Conservation (phyloP, 2,888 invertebrate species). For the Nipponacmea schrenckii region DNA sequence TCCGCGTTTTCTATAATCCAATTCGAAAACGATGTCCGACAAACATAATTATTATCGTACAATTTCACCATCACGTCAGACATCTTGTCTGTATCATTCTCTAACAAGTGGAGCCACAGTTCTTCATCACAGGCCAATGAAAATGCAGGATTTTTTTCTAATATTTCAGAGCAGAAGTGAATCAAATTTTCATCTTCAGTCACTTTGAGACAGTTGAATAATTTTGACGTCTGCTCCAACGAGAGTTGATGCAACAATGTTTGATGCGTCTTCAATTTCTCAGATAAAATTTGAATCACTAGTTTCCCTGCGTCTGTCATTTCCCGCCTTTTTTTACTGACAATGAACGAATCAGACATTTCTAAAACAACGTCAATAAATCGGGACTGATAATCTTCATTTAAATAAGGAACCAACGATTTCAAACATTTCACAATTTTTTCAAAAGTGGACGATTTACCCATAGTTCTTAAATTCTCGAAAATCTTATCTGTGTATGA, state of each 20-base stretch:
- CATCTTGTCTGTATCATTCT: neutral
- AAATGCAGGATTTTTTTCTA: constrained; percentile 5
- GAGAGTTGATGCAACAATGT: constrained; percentile 2
- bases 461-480: neutral
- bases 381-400: neutral
- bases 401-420: neutral
- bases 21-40: constrained; percentile 16
- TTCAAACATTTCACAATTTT: neutral
- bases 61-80: constrained; percentile 14
- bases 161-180: neutral
- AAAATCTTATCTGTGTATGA: neutral
- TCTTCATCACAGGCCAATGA: constrained; percentile 9
- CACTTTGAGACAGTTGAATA: constrained; percentile 12
- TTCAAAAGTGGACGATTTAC: neutral
- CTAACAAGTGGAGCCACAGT: constrained; percentile 10
- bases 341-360: constrained; percentile 7
- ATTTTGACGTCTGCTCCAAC: constrained; percentile 7
- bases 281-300: constrained; percentile 13
- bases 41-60: constrained; percentile 13
- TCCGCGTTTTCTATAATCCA: constrained; percentile 17
- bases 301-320: constrained; percentile 16
- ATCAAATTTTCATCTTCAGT: neutral
- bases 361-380: constrained; percentile 12
- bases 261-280: neutral
- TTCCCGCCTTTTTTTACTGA: constrained; percentile 11